Percentiles rank a stretch among this genome's conserved stretches.
Evolutionary conservation across 2,888 invertebrate species (phyloP).

Genomic region (Epinotia nisella): DNA sequence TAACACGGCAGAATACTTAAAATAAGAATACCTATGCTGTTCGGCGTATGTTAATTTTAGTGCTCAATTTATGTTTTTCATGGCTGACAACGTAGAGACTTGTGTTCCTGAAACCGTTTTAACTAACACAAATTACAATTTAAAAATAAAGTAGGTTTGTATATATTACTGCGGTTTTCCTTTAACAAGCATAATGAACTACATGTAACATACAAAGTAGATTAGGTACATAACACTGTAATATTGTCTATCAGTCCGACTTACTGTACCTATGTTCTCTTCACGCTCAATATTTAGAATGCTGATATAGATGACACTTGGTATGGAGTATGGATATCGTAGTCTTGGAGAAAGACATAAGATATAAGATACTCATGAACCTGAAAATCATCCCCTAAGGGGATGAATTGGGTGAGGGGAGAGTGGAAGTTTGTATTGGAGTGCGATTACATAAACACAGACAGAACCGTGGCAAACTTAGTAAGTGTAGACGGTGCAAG

Average conservation of each 20-base stretch:
- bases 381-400: too few relatives aligned
- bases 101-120: not conserved
- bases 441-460: too few relatives aligned
- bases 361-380: too few relatives aligned
- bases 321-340: too few relatives aligned
- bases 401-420: too few relatives aligned
- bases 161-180: not conserved
- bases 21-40: slow-evolving; percentile 20
- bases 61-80: not conserved
- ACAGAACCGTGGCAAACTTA: too few relatives aligned
- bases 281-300: too few relatives aligned
- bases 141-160: not conserved
- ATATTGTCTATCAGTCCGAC: not conserved
- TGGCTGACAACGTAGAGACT: not conserved
- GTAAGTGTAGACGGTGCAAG: too few relatives aligned
- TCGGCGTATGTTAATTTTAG: slow-evolving; percentile 4
- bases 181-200: not conserved
- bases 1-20: slow-evolving; percentile 12
- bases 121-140: not conserved
- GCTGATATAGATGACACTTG: too few relatives aligned
- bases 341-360: too few relatives aligned
- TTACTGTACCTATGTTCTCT: too few relatives aligned
- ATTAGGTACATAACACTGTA: not conserved
- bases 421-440: too few relatives aligned
- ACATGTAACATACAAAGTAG: not conserved